phyloP scores from a whole-genome alignment of 2,797 vertebrate species.

The Jordanella pulchra region DNA sequence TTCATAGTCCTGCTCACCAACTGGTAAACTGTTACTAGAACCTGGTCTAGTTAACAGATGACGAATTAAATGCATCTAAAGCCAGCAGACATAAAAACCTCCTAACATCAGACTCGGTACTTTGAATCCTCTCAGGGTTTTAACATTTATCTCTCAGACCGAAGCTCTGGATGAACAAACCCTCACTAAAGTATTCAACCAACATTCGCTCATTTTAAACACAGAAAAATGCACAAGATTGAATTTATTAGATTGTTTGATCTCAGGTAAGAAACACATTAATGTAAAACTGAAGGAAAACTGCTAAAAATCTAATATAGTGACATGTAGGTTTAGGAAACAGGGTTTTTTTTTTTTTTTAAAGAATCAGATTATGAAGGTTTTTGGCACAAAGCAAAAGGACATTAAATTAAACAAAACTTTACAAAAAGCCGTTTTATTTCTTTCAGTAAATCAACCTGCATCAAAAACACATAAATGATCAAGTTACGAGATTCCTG shows the following conservation, averaged over 20 bases:
- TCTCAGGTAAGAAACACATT: not conserved
- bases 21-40: slow-evolving; percentile 22
- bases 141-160: not conserved
- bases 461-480: not conserved
- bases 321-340: not conserved
- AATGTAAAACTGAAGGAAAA: too few species aligned
- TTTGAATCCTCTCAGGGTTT: too few species aligned
- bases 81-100: not conserved
- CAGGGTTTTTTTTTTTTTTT: not conserved
- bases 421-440: not conserved
- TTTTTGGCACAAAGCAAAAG: not conserved
- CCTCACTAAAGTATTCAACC: not conserved
- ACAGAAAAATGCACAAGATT: too few species aligned
- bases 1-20: slow-evolving; percentile 13
- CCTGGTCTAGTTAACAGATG: slow-evolving; percentile 33
- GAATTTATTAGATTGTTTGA: not conserved
- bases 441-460: not conserved
- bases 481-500: not conserved
- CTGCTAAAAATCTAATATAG: not conserved
- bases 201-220: too few species aligned
- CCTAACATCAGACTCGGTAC: not conserved
- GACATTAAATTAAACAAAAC: not conserved
- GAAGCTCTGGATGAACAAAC: not conserved
- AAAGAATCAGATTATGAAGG: not conserved
- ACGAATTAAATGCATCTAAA: slow-evolving; percentile 31